phyloP scores from a whole-genome alignment of 2,888 invertebrate genomes.

The Cephus sareptanus region DNA sequence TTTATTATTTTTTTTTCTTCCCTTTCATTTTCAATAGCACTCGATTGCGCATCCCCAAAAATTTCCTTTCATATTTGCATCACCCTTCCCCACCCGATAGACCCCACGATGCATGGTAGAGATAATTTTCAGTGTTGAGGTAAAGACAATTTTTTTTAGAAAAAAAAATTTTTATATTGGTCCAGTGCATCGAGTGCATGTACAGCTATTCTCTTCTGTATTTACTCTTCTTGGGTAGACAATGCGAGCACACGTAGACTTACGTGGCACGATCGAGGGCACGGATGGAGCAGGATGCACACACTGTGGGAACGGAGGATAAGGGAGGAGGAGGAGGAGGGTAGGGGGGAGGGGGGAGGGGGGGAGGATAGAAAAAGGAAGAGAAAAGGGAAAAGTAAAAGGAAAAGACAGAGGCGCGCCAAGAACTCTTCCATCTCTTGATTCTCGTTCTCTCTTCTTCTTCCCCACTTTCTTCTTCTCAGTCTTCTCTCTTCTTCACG shows the following conservation, averaged over 20 bases:
- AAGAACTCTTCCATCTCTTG: not conserved
- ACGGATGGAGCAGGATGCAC: slow-evolving; percentile 24
- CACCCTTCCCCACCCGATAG: not conserved
- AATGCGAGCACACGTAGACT: slow-evolving; percentile 2
- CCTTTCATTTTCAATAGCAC: not conserved
- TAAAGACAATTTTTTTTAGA: too few species aligned
- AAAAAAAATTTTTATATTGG: not conserved
- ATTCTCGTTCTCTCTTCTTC: not conserved
- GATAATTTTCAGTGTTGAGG: too few species aligned
- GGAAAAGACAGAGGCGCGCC: slow-evolving; percentile 23
- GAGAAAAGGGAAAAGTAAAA: slow-evolving; percentile 25
- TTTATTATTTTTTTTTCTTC: not conserved
- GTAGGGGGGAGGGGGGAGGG: slow-evolving; percentile 13
- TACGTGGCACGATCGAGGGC: slow-evolving; percentile 16
- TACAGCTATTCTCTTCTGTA: not conserved
- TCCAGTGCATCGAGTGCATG: not conserved
- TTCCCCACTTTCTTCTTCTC: not conserved
- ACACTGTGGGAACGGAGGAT: slow-evolving; percentile 6
- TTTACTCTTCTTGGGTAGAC: not conserved
- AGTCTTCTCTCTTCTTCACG: slow-evolving; percentile 4
- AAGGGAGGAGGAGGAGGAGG: slow-evolving; percentile 14
- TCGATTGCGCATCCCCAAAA: slow-evolving; percentile 5
- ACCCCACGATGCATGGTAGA: not conserved
- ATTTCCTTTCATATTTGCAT: not conserved
- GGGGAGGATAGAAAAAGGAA: slow-evolving; percentile 23